Conservation (phyloP, 2,797 vertebrate species). For the Gadopsis marmoratus region DNA sequence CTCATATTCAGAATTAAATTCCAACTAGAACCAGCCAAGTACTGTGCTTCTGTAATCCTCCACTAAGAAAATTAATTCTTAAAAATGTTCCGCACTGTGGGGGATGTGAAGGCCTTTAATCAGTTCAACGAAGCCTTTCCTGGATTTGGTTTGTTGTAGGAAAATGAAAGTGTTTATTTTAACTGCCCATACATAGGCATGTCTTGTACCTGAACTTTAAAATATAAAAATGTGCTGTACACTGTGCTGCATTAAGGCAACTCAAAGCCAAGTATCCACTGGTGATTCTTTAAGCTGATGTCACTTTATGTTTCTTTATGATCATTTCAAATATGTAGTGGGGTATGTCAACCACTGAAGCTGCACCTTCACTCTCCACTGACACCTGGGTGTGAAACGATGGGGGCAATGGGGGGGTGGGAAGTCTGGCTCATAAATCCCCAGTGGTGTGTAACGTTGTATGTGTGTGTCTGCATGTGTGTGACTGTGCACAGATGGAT, state of each 20-base stretch:
- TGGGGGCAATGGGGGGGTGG: conserved; percentile 22
- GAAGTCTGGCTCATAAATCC: conserved; percentile 41
- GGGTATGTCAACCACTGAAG: conserved; percentile 54
- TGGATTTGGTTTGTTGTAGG: neutral
- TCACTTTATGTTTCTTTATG: conserved; percentile 38
- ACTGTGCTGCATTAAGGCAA: neutral
- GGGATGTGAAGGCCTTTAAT: neutral
- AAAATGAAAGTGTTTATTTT: neutral
- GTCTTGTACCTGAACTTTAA: conserved; percentile 5
- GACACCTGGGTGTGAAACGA: conserved; percentile 45
- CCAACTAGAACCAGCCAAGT: neutral
- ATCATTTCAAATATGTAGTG: conserved; percentile 54
- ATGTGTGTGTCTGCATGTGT: conserved; percentile 36
- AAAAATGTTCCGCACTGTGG: neutral
- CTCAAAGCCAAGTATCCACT: conserved; percentile 23
- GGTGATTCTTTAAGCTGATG: conserved; percentile 12
- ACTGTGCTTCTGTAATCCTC: neutral
- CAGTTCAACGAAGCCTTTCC: neutral
- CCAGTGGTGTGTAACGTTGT: conserved; percentile 43
- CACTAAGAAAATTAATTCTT: neutral
- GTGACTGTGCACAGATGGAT: conserved; percentile 44
- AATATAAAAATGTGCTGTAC: neutral
- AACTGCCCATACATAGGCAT: neutral
- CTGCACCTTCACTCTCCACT: conserved; percentile 46
- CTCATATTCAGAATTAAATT: neutral